Percentiles rank a stretch among this genome's conserved stretches.
phyloP scores from a whole-genome alignment of 1,140 invertebrate species.

The Drosophila teissieri region DNA sequence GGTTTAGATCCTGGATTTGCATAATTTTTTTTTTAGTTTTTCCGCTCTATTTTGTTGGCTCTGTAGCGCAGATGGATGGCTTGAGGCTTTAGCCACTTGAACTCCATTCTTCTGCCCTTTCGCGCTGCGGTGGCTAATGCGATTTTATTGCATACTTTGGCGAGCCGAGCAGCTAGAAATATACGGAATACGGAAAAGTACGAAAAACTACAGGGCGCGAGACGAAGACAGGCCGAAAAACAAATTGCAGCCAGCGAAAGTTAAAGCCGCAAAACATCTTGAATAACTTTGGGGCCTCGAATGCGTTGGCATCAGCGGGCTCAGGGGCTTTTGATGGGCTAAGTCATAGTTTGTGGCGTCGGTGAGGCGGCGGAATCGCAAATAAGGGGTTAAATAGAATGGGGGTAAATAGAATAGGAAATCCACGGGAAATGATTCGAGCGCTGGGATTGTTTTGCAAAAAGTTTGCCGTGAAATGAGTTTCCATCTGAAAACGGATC shows the following conservation, averaged over 20 bases:
- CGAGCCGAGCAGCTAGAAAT: conserved; percentile 29
- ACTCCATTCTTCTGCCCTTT: conserved; percentile 12
- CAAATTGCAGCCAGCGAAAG: conserved; percentile 42
- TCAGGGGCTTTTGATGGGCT: neutral
- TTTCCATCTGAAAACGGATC: conserved; percentile 13
- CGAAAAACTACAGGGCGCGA: neutral
- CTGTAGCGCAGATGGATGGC: neutral
- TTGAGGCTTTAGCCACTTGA: conserved; percentile 31
- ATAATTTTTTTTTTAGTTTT: conserved; percentile 39
- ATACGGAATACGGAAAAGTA: conserved; percentile 2
- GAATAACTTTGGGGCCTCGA: conserved; percentile 43
- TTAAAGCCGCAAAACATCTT: conserved; percentile 57
- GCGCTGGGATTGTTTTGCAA: conserved; percentile 34
- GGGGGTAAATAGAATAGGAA: conserved; percentile 18
- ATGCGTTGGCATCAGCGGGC: neutral
- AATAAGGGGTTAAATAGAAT: neutral
- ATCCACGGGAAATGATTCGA: conserved; percentile 24
- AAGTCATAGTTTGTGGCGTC: conserved; percentile 16
- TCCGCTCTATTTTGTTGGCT: conserved; percentile 46
- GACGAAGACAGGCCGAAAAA: conserved; percentile 21
- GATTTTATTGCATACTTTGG: conserved; percentile 76
- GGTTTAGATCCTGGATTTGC: conserved; percentile 3
- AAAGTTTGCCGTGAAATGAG: conserved; percentile 25
- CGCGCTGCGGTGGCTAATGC: conserved; percentile 54
- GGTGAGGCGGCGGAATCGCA: conserved; percentile 21